Base-by-base conservation (phyloP, 2,888 invertebrate genomes). In the Synergus laeviventris region DNA sequence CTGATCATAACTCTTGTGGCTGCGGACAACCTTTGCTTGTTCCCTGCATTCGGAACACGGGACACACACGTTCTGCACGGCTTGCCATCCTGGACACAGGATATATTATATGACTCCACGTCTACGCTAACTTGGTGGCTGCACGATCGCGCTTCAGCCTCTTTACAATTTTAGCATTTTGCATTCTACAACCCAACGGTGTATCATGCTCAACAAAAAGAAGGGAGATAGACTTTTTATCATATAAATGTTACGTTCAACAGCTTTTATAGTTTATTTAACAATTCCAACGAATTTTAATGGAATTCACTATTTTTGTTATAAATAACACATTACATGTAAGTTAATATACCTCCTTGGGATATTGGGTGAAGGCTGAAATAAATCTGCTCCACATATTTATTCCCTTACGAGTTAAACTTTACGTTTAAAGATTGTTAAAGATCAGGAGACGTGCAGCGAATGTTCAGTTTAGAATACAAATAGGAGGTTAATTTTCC, bases 1-100 rank as follows among this genome's bases (percentile, higher is more conserved):
- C 87, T 84, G 86, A 87, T 88, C 88, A 87, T 89, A 89, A 89
- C 86, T 89, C 88, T 88, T 86, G 84, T 85, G 85, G 85, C 82
- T 84, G 87, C 84, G 85, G 87, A 88, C 87, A 87, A 85, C 86
- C 87, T 86, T 85, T 86, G 87, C 87, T 87, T 88, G 88, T 87
- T 88, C 85, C 83, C 83, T 84, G 86, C 87, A 86, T 86, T 86
- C 84, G 86, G 85, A 86, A 87, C 87, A 88, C 82, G 84, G 87
- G 85, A 87, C 87, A 86, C 87, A 87, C 87, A 87, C 87, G 85
- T 84, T 60, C 70, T 76, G 60, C 76, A 76, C 73, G 73, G 31
- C 45, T 45, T 66, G 66, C 66, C 66, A 66, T 66, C 66, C 24
- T 70, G 45, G 45, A 49, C n/a, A 49, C 31, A 49, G 70, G 31